A percentile compares a stretch with the other conserved stretches of the same genome.
Evolutionary conservation across 1,140 invertebrate genomes (phyloP).

Genomic region (Pseudomyrmex gracilis): DNA sequence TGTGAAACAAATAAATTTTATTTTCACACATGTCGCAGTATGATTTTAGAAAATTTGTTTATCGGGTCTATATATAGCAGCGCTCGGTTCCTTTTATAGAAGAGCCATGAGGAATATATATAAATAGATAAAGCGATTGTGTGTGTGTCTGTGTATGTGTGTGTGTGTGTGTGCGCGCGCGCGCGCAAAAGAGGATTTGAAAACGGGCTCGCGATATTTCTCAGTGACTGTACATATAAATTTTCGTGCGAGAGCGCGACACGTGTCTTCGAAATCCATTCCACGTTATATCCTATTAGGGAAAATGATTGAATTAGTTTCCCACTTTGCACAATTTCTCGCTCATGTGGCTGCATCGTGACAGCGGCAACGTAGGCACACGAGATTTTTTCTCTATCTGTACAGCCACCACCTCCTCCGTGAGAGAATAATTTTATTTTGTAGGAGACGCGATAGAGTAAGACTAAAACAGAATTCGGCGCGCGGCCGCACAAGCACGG

Average conservation of each 20-base stretch:
- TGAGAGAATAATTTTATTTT: constrained; percentile 21
- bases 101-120: constrained; percentile 1
- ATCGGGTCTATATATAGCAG: constrained; percentile 1
- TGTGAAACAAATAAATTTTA: constrained; percentile 15
- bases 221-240: constrained; percentile 60
- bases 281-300: constrained; percentile 65
- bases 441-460: constrained; percentile 16
- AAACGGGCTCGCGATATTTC: constrained; percentile 59
- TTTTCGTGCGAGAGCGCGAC: constrained; percentile 52
- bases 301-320: constrained; percentile 44
- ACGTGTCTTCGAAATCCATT: constrained; percentile 68
- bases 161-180: too few relatives aligned
- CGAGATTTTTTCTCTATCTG: background rate
- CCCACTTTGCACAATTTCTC: constrained; percentile 36
- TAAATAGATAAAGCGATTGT: constrained; percentile 33
- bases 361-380: constrained; percentile 30
- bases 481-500: background rate
- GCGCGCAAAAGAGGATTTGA: constrained; percentile 16
- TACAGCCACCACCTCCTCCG: constrained; percentile 15
- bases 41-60: background rate
- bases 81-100: constrained; percentile 45
- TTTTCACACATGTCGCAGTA: background rate
- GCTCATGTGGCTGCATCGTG: constrained; percentile 53
- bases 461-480: constrained; percentile 30
- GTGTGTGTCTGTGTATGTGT: too few relatives aligned